These are phyloP conservation scores for Peromyscus polionotus DNA, from an alignment of 2,113 vertebrate species.

Conservation along the genomic window DNA sequence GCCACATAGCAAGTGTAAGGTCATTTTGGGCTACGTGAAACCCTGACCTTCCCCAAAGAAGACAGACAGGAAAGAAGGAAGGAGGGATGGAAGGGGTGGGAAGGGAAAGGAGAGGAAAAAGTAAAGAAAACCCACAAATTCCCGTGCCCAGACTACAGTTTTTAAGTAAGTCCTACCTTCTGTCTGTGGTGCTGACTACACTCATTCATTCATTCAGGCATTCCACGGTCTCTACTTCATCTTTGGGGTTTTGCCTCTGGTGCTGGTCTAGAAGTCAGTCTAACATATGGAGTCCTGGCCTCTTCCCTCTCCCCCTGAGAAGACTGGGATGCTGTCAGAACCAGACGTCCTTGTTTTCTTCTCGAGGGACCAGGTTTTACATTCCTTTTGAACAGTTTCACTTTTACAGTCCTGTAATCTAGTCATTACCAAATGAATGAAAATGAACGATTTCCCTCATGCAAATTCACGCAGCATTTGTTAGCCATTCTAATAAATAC, in stretches of 20 bases:
- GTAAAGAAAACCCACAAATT: neutral
- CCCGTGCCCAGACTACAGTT: neutral
- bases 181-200: too few species aligned
- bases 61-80: neutral
- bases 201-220: neutral
- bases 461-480: neutral
- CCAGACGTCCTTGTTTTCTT: neutral
- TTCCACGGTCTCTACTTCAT: neutral
- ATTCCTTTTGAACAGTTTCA: neutral
- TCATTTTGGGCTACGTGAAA: too few species aligned
- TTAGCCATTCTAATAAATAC: slow-evolving; percentile 1
- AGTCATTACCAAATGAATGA: neutral
- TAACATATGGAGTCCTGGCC: neutral
- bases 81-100: too few species aligned
- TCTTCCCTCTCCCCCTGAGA: neutral
- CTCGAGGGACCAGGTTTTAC: neutral
- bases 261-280: neutral
- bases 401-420: neutral
- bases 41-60: neutral
- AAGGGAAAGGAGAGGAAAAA: neutral
- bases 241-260: neutral
- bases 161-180: neutral
- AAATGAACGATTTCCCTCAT: neutral
- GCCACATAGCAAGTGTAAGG: neutral
- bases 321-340: neutral